Conservation (phyloP, 2,797 vertebrate species). For the Anniella stebbinsi region DNA sequence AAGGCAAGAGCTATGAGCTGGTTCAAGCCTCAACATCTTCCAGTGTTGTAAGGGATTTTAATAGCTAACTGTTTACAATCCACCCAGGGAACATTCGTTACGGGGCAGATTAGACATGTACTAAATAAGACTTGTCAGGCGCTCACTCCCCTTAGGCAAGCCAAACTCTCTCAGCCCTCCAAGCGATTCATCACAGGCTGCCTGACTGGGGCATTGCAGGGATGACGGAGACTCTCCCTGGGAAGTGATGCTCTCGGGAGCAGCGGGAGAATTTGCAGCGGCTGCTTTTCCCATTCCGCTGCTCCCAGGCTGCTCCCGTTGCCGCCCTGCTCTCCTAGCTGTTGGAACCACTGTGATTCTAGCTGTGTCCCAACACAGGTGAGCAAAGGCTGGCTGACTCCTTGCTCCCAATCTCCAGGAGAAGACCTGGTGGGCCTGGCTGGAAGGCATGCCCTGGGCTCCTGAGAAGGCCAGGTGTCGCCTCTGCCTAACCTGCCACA, state of each 20-base stretch:
- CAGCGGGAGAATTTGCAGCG: not conserved
- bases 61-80: too few species aligned
- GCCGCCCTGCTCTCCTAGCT: not conserved
- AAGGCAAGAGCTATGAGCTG: not conserved
- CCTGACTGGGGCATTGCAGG: not conserved
- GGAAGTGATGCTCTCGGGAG: not conserved
- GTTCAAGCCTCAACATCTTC: too few species aligned
- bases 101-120: too few species aligned
- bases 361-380: not conserved
- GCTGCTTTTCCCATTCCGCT: too few species aligned
- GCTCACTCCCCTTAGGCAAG: too few species aligned
- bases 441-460: not conserved
- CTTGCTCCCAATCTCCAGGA: not conserved
- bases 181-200: not conserved
- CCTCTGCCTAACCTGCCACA: not conserved
- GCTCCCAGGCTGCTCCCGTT: not conserved
- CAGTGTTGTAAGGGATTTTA: too few species aligned
- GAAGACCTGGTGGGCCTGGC: not conserved
- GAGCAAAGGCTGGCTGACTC: not conserved
- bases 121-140: too few species aligned
- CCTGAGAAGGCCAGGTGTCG: not conserved
- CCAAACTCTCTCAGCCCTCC: not conserved
- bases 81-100: too few species aligned
- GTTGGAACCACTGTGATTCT: not conserved
- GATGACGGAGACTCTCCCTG: not conserved